These are phyloP conservation scores for Drosophila koepferae DNA, from an alignment of 2,888 invertebrate genomes.

Conservation along the genomic window DNA sequence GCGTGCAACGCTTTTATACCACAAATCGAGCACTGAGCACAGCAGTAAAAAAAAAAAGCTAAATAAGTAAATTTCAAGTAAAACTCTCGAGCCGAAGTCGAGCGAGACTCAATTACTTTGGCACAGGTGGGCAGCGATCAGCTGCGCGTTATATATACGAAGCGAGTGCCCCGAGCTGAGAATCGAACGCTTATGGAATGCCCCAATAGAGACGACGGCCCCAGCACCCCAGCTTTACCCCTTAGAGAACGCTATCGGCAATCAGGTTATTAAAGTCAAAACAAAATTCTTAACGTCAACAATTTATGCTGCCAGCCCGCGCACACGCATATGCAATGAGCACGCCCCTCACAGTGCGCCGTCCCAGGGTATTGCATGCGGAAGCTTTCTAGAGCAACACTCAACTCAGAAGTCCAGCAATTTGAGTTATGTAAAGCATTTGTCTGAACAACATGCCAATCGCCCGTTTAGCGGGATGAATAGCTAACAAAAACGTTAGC, in stretches of 20 bases:
- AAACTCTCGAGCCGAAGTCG: constrained; percentile 61
- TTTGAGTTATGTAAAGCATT: constrained; percentile 44
- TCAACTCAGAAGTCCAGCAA: constrained; percentile 41
- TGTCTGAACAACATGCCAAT: constrained; percentile 1
- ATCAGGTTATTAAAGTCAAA: constrained; percentile 64
- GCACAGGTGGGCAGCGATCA: constrained; percentile 53
- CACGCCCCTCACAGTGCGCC: constrained; percentile 7
- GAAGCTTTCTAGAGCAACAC: constrained; percentile 45
- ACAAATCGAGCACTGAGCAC: constrained; percentile 57
- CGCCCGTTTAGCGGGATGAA: constrained; percentile 16
- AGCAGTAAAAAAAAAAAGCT: constrained; percentile 6
- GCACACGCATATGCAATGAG: constrained; percentile 68
- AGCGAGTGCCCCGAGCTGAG: constrained; percentile 45
- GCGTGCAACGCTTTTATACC: constrained; percentile 85
- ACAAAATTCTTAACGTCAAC: constrained; percentile 56
- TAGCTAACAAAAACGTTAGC: constrained; percentile 6
- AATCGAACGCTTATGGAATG: constrained; percentile 66
- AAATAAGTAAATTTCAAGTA: constrained; percentile 52
- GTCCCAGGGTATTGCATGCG: constrained; percentile 39
- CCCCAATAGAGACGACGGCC: constrained; percentile 61
- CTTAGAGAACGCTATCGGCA: constrained; percentile 47
- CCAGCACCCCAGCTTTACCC: constrained; percentile 2
- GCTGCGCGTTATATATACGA: constrained; percentile 56
- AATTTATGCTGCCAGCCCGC: constrained; percentile 61
- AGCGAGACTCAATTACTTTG: constrained; percentile 51